Conservation (phyloP, 2,888 invertebrate genomes). For the Beris chalybata region DNA sequence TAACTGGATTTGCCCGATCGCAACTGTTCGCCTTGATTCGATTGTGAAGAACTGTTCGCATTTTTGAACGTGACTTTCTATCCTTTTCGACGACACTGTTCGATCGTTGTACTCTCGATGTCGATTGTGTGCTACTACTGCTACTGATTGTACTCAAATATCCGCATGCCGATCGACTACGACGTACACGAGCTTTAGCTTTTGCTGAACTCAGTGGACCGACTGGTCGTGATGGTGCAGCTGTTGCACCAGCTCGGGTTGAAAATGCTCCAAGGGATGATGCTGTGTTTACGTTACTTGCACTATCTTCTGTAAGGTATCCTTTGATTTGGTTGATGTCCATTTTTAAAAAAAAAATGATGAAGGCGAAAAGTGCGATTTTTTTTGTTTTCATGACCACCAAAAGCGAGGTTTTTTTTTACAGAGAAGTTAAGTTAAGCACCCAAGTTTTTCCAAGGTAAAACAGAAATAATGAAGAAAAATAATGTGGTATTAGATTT, state of each 20-base stretch:
- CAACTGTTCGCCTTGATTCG: constrained; percentile 52
- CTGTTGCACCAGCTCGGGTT: constrained; percentile 6
- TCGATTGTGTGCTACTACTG: constrained; percentile 7
- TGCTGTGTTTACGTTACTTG: constrained; percentile 35
- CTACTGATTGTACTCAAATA: constrained; percentile 10
- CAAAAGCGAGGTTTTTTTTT: constrained; percentile 16
- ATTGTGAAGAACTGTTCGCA: constrained; percentile 48
- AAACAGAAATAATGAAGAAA: constrained; percentile 12
- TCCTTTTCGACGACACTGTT: constrained; percentile 31
- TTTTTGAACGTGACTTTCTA: constrained; percentile 48
- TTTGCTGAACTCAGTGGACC: constrained; percentile 53
- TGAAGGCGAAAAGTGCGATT: not conserved
- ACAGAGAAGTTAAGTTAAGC: constrained; percentile 5
- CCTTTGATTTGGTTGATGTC: constrained; percentile 45
- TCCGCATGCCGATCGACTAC: constrained; percentile 52
- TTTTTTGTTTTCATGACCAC: not conserved
- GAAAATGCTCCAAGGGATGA: constrained; percentile 39
- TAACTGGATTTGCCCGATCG: constrained; percentile 46
- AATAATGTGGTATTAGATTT: constrained; percentile 16
- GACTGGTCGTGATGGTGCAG: constrained; percentile 42
- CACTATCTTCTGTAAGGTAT: constrained; percentile 57
- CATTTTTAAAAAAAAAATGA: constrained; percentile 10
- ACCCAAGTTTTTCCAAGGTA: constrained; percentile 7
- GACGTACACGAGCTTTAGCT: constrained; percentile 48
- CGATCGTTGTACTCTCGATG: not conserved